phyloP scores from a whole-genome alignment of 2,888 invertebrate genomes.

The Laothoe populi region DNA sequence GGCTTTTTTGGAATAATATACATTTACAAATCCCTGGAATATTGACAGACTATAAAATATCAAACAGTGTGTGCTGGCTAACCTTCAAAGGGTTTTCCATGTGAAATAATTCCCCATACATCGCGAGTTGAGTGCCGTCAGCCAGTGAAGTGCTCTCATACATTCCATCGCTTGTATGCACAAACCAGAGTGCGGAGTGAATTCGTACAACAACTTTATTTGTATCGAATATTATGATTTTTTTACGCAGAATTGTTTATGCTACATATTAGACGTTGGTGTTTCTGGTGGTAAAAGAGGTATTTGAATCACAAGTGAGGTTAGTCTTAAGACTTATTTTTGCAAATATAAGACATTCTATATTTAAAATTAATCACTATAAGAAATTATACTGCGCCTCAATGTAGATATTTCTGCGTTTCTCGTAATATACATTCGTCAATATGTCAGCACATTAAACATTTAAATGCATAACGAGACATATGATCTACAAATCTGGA shows the following conservation, averaged over 20 bases:
- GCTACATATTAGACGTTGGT: no score
- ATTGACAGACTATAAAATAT: background rate
- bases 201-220: background rate
- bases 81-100: background rate
- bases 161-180: slow-evolving; percentile 1
- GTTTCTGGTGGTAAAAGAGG: no score
- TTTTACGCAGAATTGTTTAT: no score
- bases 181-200: background rate
- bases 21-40: background rate
- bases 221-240: slow-evolving; percentile 4
- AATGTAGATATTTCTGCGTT: background rate
- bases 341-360: no score
- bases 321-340: no score
- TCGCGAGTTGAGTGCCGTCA: background rate
- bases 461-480: slow-evolving; percentile 8
- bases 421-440: background rate
- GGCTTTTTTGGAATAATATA: no score
- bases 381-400: background rate
- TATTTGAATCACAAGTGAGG: no score
- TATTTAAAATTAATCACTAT: background rate
- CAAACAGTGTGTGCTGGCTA: background rate
- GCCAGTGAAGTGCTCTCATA: background rate
- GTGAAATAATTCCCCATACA: slow-evolving; percentile 7
- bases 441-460: background rate
- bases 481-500: background rate